phyloP scores from a whole-genome alignment of 1,140 invertebrate genomes.

The Antheraea mylitta region DNA sequence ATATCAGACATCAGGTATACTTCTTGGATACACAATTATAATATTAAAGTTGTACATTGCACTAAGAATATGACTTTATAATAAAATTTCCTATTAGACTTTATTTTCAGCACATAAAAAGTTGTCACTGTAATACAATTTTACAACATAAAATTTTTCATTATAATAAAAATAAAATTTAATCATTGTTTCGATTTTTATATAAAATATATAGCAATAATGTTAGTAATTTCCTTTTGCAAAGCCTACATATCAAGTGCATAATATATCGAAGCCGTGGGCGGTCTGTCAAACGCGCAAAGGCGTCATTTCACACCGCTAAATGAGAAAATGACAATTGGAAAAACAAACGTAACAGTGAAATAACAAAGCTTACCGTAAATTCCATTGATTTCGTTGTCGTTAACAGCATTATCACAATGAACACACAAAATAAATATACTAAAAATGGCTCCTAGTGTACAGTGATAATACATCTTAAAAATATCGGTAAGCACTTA shows the following conservation, averaged over 20 bases:
- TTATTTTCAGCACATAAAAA: no score
- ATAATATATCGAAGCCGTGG: conserved; percentile 16
- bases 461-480: conserved; percentile 72
- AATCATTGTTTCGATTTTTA: no score
- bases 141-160: no score
- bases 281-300: conserved; percentile 18
- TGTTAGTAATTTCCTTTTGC: neutral
- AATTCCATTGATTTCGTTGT: conserved; percentile 72
- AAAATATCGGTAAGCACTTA: conserved; percentile 49
- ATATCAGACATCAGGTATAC: no score
- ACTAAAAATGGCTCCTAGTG: conserved; percentile 76
- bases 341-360: neutral
- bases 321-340: conserved; percentile 6
- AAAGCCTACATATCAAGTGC: neutral
- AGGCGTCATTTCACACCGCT: conserved; percentile 20
- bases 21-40: no score
- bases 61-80: no score
- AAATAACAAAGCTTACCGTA: conserved; percentile 52
- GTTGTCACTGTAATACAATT: no score
- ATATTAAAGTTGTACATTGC: no score
- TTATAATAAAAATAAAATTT: no score
- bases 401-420: conserved; percentile 73
- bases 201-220: no score
- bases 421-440: conserved; percentile 78
- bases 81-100: no score